Percentiles rank a stretch among this genome's conserved stretches.
Conservation (phyloP, 2,888 invertebrate species). For the Nephrotoma guestfalica region DNA sequence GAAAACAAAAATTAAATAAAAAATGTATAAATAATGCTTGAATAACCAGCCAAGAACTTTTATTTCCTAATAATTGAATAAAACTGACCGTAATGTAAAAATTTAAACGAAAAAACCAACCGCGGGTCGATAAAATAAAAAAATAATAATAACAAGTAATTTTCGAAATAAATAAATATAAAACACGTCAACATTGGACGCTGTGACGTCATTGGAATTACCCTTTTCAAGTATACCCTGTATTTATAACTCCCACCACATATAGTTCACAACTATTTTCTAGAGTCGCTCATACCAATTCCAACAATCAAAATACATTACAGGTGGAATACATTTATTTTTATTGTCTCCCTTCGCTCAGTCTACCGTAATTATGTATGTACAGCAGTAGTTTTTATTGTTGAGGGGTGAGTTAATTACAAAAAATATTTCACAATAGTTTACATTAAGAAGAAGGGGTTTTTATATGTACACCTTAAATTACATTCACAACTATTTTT, state of each 20-base stretch:
- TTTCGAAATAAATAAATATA: conserved; percentile 2
- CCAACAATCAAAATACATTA: background rate
- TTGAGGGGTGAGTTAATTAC: background rate
- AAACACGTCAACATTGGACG: conserved; percentile 3
- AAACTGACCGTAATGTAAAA: conserved; percentile 1
- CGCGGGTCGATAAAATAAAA: conserved; percentile 3
- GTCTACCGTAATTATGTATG: background rate
- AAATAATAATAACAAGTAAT: background rate
- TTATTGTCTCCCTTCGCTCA: background rate
- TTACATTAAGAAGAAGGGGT: background rate
- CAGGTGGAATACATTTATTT: background rate
- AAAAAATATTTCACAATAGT: background rate
- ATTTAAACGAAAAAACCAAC: background rate
- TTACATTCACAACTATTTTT: background rate
- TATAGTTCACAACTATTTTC: background rate
- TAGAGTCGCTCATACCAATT: background rate
- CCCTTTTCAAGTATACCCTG: conserved; percentile 4
- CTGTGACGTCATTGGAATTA: conserved; percentile 2
- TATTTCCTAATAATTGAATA: conserved; percentile 2
- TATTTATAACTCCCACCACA: background rate
- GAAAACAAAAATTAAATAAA: background rate
- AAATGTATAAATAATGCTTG: background rate
- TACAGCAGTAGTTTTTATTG: background rate
- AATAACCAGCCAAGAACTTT: background rate
- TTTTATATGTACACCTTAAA: background rate